Conservation (phyloP, 2,888 invertebrate genomes). For the Drosophila greeni region DNA sequence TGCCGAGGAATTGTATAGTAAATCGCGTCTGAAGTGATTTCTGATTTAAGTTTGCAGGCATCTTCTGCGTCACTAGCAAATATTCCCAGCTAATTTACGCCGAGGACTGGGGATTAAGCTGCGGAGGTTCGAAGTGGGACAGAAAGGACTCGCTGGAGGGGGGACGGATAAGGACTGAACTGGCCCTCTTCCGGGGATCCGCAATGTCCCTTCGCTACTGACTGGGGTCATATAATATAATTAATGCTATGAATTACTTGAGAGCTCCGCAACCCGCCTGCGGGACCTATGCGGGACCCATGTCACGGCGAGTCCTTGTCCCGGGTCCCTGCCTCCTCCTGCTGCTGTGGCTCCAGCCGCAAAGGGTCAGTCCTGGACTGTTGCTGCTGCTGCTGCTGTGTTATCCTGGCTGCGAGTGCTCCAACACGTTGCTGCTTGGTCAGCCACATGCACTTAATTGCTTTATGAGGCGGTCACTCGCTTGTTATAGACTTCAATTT, state of each 20-base stretch:
- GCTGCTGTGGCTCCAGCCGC: neutral
- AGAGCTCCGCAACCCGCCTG: conserved; percentile 34
- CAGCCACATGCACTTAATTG: conserved; percentile 78
- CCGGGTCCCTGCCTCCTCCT: neutral
- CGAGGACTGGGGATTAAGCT: neutral
- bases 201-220: conserved; percentile 1
- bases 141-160: neutral
- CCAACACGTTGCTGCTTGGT: conserved; percentile 74
- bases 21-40: neutral
- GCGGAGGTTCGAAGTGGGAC: neutral
- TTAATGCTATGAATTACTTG: conserved; percentile 73
- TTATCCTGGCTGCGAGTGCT: conserved; percentile 43
- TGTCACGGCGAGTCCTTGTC: conserved; percentile 5
- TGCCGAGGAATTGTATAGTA: neutral
- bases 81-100: conserved; percentile 4
- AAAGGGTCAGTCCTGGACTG: conserved; percentile 18
- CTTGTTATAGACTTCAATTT: conserved; percentile 76
- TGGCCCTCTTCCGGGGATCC: neutral
- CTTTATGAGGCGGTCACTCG: conserved; percentile 77
- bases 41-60: neutral
- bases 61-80: neutral
- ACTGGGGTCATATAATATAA: conserved; percentile 64
- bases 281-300: conserved; percentile 4
- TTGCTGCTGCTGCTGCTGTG: conserved; percentile 15
- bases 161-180: neutral